phyloP scores from a whole-genome alignment of 2,113 vertebrate species.

The Leucoraja erinaceus region DNA sequence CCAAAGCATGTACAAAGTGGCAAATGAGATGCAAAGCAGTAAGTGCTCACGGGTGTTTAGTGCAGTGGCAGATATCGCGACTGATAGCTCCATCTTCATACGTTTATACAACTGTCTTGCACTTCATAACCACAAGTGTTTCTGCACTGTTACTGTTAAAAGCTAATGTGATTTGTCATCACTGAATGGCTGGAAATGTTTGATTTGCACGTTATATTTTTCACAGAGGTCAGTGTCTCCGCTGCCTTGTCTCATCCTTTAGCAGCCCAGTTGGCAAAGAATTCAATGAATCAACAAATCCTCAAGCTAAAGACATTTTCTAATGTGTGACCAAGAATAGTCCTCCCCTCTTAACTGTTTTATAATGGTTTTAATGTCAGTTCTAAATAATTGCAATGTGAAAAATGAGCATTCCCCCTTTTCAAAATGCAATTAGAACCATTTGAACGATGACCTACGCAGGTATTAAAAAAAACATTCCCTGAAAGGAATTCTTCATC shows the following conservation, averaged over 20 bases:
- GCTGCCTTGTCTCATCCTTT: constrained; percentile 3
- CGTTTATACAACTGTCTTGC: not conserved
- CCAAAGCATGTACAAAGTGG: not conserved
- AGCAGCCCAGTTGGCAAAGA: constrained; percentile 13
- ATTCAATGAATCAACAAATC: constrained; percentile 27
- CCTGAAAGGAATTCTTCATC: not conserved
- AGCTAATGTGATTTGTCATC: constrained; percentile 3
- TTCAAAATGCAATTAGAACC: not conserved
- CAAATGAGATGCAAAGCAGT: not conserved
- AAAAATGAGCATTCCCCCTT: constrained; percentile 25
- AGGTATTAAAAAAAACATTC: not conserved
- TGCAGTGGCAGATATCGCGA: not conserved
- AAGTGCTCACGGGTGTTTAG: not conserved
- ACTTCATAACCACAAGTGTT: constrained; percentile 26
- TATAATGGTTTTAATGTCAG: constrained; percentile 22
- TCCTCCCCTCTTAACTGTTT: constrained; percentile 12
- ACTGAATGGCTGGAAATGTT: constrained; percentile 20
- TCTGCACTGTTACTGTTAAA: constrained; percentile 17
- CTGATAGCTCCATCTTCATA: constrained; percentile 25
- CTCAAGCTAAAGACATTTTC: not conserved
- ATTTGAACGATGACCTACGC: not conserved
- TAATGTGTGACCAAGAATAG: constrained; percentile 8
- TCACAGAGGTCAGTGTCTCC: not conserved
- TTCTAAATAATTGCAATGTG: not conserved
- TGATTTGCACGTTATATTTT: not conserved